Evolutionary conservation across 2,113 vertebrate genomes (phyloP).

Genomic region (Dendrocopos noguchii): DNA sequence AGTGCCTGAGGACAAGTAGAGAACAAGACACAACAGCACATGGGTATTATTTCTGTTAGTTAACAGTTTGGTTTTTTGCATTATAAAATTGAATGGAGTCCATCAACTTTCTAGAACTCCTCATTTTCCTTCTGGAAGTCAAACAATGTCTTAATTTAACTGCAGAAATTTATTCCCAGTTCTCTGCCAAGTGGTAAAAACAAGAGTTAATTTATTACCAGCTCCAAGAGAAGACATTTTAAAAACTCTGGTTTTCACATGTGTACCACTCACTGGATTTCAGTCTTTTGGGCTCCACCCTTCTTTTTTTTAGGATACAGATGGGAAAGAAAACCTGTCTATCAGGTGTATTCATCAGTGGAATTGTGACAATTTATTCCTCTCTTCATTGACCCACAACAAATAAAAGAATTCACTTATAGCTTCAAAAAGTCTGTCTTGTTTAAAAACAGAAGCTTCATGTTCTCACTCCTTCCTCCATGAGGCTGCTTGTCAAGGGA

Average conservation of each 20-base stretch:
- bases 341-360: neutral
- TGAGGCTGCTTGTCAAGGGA: neutral
- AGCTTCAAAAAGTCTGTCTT: neutral
- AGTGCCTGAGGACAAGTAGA: neutral
- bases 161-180: neutral
- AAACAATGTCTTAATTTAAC: conserved; percentile 49
- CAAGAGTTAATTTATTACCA: conserved; percentile 51
- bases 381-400: neutral
- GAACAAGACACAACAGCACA: conserved; percentile 36
- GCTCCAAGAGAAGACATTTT: neutral
- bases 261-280: neutral
- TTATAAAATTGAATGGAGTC: conserved; percentile 34
- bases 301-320: neutral
- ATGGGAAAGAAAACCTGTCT: neutral
- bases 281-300: neutral
- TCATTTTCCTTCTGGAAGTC: conserved; percentile 43
- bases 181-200: conserved; percentile 34
- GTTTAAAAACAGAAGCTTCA: neutral
- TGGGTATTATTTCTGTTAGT: neutral
- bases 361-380: neutral
- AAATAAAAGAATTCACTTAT: neutral
- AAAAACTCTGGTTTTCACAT: neutral
- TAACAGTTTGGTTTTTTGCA: conserved; percentile 59
- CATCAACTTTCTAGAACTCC: conserved; percentile 32
- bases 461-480: neutral